Conservation (phyloP, 1,140 invertebrate species). For the Hycleus phaleratus region DNA sequence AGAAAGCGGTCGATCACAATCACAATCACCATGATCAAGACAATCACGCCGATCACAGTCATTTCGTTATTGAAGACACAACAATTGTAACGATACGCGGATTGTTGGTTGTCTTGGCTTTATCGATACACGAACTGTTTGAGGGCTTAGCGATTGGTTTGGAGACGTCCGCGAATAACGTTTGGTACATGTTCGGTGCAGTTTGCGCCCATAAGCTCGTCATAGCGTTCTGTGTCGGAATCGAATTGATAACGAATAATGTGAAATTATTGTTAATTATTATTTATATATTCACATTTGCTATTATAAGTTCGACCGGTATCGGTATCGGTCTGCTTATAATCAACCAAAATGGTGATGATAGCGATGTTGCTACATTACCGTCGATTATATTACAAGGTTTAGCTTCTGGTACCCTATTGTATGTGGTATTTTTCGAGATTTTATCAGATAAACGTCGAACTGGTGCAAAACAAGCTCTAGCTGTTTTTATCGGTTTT, state of each 20-base stretch:
- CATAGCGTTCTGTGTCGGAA: slow-evolving; percentile 49
- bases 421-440: slow-evolving; percentile 65
- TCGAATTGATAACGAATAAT: slow-evolving; percentile 41
- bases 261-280: slow-evolving; percentile 34
- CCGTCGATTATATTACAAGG: slow-evolving; percentile 46
- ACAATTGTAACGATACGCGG: slow-evolving; percentile 62
- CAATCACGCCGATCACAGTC: slow-evolving; percentile 28
- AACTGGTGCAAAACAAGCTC: slow-evolving; percentile 58
- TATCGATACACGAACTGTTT: slow-evolving; percentile 86
- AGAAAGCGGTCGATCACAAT: slow-evolving; percentile 1
- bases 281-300: slow-evolving; percentile 46
- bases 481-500: slow-evolving; percentile 66
- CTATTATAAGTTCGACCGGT: slow-evolving; percentile 48
- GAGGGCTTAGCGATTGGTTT: slow-evolving; percentile 86
- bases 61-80: slow-evolving; percentile 43
- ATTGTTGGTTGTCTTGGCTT: slow-evolving; percentile 71
- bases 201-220: slow-evolving; percentile 53
- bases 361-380: slow-evolving; percentile 22
- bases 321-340: slow-evolving; percentile 45
- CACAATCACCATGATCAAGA: slow-evolving; percentile 17
- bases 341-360: slow-evolving; percentile 14
- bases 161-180: slow-evolving; percentile 56
- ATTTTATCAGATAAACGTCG: slow-evolving; percentile 50
- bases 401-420: slow-evolving; percentile 55
- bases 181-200: slow-evolving; percentile 54